Percentiles rank a stretch among this genome's conserved stretches.
phyloP scores from a whole-genome alignment of 2,888 invertebrate species.

The Oxyteleia sp. region DNA sequence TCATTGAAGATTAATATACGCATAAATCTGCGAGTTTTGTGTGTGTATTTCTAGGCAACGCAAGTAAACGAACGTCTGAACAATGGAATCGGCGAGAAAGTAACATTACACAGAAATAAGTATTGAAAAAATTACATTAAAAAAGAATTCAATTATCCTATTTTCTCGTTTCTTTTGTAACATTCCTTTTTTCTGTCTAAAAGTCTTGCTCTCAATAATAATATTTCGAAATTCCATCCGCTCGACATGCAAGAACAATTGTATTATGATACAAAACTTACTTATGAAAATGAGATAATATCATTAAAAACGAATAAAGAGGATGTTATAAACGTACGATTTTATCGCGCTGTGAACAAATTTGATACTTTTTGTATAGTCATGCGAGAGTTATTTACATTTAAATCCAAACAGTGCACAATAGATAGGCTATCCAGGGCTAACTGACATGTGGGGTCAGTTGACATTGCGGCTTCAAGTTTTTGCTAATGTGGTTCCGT shows the following conservation, averaged over 20 bases:
- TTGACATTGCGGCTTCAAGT: conserved; percentile 52
- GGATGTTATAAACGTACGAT: conserved; percentile 52
- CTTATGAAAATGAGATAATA: conserved; percentile 54
- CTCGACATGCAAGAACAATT: conserved; percentile 57
- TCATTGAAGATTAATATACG: too few relatives aligned
- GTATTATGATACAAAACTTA: conserved; percentile 48
- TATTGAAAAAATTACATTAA: conserved; percentile 40
- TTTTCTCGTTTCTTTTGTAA: conserved; percentile 42
- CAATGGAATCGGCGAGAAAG: conserved; percentile 42
- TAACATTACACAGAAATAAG: conserved; percentile 12
- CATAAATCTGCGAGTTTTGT: too few relatives aligned
- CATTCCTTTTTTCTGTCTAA: conserved; percentile 29
- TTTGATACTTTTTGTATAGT: conserved; percentile 56
- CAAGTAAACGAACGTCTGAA: neutral
- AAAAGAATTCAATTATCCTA: conserved; percentile 45
- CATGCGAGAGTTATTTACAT: conserved; percentile 55
- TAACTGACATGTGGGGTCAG: conserved; percentile 47
- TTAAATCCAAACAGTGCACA: conserved; percentile 52
- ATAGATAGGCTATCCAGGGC: conserved; percentile 29
- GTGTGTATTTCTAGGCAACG: too few relatives aligned
- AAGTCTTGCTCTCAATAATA: conserved; percentile 44
- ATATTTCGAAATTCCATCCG: conserved; percentile 49
- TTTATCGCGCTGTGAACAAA: conserved; percentile 57
- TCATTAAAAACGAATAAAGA: conserved; percentile 58
- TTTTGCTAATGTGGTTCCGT: conserved; percentile 32